Percentiles rank a stretch among this genome's conserved stretches.
phyloP scores from a whole-genome alignment of 2,888 invertebrate species.

The Orthonychiurus folsomi region DNA sequence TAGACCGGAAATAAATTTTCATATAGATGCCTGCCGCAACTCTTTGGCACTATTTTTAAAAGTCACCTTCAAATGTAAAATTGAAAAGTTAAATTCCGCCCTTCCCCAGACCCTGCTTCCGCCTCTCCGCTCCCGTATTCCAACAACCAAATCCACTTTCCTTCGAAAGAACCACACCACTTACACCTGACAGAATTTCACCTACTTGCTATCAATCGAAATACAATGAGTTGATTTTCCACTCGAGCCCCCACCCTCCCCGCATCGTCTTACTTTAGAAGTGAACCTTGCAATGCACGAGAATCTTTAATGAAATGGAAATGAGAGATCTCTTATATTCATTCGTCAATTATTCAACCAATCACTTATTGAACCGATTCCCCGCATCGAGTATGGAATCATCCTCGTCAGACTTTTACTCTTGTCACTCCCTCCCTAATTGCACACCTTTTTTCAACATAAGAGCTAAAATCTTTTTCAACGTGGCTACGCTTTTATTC shows the following conservation, averaged over 20 bases:
- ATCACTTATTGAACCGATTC: not conserved
- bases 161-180: not conserved
- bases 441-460: not conserved
- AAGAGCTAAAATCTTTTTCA: not conserved
- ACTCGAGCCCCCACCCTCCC: not conserved
- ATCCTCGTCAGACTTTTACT: conserved; percentile 6
- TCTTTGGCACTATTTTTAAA: not conserved
- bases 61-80: not conserved
- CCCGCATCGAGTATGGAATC: conserved; percentile 4
- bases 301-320: not conserved
- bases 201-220: not conserved
- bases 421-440: not conserved
- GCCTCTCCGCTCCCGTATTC: no score
- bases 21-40: not conserved
- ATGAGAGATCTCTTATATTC: not conserved
- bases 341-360: not conserved
- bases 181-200: not conserved
- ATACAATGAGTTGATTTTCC: no score
- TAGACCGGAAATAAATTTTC: not conserved
- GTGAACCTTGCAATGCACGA: not conserved
- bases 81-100: not conserved
- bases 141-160: not conserved
- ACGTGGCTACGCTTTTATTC: no score
- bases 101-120: not conserved
- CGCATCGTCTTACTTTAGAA: not conserved